Evolutionary conservation across 2,888 invertebrate species (phyloP).

Genomic region (Cyaniris semiargus): DNA sequence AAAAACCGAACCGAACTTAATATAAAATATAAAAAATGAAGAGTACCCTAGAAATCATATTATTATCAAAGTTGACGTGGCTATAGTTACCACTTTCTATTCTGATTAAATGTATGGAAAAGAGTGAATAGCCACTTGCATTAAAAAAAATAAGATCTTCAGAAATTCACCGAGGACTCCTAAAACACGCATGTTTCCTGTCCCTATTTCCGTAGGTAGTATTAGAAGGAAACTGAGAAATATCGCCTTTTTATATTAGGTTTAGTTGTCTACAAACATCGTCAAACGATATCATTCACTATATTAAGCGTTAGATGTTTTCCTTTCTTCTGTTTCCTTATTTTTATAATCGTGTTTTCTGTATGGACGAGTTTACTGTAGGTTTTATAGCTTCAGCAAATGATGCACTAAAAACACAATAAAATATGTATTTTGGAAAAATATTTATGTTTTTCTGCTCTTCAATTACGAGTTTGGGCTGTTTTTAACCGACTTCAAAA

Average conservation of each 20-base stretch:
- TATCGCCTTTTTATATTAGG: conserved; percentile 24
- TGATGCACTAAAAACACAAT: conserved; percentile 9
- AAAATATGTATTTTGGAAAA: not conserved
- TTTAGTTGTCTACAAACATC: conserved; percentile 22
- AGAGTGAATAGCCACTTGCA: too few relatives aligned
- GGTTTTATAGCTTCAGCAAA: not conserved
- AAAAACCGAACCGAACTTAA: too few relatives aligned
- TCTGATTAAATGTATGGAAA: too few relatives aligned
- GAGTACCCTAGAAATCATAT: too few relatives aligned
- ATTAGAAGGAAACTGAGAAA: conserved; percentile 19
- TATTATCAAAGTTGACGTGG: too few relatives aligned
- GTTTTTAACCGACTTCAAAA: too few relatives aligned
- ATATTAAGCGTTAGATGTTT: conserved; percentile 14
- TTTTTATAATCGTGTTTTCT: not conserved
- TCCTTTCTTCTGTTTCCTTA: conserved; percentile 1
- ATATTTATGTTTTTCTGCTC: not conserved
- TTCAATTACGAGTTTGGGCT: too few relatives aligned
- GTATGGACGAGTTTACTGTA: not conserved
- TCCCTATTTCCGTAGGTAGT: not conserved
- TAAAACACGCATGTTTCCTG: not conserved
- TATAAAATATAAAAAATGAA: too few relatives aligned
- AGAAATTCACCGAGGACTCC: not conserved
- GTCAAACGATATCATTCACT: conserved; percentile 4
- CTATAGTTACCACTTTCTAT: too few relatives aligned
- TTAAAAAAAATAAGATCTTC: not conserved